Conservation (phyloP, 1,140 invertebrate species). For the Macrosteles quadrilineatus region DNA sequence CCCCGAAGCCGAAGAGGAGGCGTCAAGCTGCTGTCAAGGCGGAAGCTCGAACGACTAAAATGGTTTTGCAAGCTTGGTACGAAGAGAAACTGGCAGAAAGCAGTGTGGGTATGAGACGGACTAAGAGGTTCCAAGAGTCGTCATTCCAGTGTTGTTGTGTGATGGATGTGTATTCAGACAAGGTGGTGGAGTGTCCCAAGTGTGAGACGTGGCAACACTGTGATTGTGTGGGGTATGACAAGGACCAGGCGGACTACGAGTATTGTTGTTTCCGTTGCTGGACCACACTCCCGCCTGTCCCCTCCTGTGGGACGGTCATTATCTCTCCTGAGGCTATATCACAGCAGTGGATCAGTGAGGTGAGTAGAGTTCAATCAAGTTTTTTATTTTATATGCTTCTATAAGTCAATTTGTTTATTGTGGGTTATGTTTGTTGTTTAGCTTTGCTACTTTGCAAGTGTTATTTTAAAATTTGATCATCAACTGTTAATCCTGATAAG, state of each 20-base stretch:
- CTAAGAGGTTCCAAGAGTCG: background rate
- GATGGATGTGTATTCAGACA: slow-evolving; percentile 43
- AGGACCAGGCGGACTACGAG: slow-evolving; percentile 41
- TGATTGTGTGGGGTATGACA: slow-evolving; percentile 60
- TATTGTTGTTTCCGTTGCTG: slow-evolving; percentile 65
- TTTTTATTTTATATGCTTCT: no score
- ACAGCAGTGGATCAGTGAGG: slow-evolving; percentile 73
- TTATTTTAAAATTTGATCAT: background rate
- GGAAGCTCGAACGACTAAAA: background rate
- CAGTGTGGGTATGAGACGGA: background rate
- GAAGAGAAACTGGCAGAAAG: background rate
- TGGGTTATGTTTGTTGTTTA: background rate
- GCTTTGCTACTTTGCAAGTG: background rate
- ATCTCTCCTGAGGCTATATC: slow-evolving; percentile 69
- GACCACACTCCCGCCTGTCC: slow-evolving; percentile 52
- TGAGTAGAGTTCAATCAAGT: no score
- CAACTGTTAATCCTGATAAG: background rate
- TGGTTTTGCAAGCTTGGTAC: background rate
- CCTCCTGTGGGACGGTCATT: slow-evolving; percentile 68
- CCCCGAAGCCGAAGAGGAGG: background rate
- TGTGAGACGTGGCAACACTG: slow-evolving; percentile 64
- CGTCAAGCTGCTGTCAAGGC: background rate
- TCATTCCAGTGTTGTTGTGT: slow-evolving; percentile 20
- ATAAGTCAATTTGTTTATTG: background rate
- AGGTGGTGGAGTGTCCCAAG: slow-evolving; percentile 53